These are phyloP conservation scores for Tupiocoris notatus DNA, from an alignment of 2,888 invertebrate species.

Conservation along the genomic window DNA sequence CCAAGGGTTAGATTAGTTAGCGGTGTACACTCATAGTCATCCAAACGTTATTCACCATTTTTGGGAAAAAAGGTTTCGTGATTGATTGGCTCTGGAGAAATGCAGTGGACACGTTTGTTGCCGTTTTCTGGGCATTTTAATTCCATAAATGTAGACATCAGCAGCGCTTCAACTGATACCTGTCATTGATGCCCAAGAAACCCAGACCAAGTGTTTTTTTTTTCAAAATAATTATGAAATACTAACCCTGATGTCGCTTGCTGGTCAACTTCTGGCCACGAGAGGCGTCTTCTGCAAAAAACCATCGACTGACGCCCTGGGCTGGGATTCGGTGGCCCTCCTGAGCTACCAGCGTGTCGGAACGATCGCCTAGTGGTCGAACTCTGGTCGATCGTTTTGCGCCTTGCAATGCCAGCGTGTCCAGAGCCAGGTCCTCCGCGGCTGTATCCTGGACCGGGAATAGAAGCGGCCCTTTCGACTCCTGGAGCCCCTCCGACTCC, in stretches of 20 bases:
- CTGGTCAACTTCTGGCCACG: conserved; percentile 84
- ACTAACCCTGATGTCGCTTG: conserved; percentile 80
- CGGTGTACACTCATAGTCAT: too few species aligned
- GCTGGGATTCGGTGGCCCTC: conserved; percentile 53
- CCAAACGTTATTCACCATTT: too few species aligned
- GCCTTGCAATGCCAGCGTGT: conserved; percentile 5
- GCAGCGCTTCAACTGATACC: too few species aligned
- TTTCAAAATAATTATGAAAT: not conserved
- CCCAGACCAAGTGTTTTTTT: not conserved
- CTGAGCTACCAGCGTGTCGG: conserved; percentile 38
- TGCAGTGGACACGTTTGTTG: too few species aligned
- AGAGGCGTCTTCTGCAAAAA: conserved; percentile 73
- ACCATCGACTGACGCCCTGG: conserved; percentile 62
- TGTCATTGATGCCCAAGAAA: too few species aligned
- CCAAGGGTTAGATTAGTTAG: too few species aligned
- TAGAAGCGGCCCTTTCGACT: conserved; percentile 50
- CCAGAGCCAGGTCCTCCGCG: conserved; percentile 66
- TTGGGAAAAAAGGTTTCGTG: too few species aligned
- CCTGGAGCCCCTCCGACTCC: not conserved
- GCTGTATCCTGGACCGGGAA: conserved; percentile 47
- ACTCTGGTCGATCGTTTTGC: conserved; percentile 37
- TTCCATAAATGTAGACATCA: too few species aligned
- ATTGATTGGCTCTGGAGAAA: too few species aligned
- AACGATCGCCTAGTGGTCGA: conserved; percentile 53
- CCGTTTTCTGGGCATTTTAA: too few species aligned